Conservation (phyloP, 2,888 invertebrate genomes). For the Onchidella celtica region DNA sequence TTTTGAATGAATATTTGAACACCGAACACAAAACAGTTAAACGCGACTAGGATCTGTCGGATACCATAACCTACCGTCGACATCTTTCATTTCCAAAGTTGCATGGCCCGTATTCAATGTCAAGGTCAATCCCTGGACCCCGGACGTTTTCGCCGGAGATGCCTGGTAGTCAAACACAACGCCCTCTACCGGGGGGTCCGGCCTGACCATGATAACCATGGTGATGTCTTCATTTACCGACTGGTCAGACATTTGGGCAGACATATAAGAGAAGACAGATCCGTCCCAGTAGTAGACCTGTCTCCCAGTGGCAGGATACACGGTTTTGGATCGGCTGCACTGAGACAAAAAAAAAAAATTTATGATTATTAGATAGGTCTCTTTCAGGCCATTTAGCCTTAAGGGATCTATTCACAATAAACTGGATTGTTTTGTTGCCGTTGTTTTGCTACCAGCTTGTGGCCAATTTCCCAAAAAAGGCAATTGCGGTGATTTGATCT, state of each 20-base stretch:
- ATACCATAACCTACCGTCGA: not conserved
- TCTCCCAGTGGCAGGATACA: not conserved
- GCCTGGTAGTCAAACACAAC: constrained; percentile 22
- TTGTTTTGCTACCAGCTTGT: no score
- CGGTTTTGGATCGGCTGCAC: not conserved
- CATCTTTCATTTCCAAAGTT: not conserved
- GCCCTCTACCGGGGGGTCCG: constrained; percentile 22
- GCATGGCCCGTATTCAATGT: not conserved
- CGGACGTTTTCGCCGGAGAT: not conserved
- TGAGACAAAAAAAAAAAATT: not conserved
- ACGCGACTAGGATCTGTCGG: no score
- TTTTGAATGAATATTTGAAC: no score
- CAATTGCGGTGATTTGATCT: no score
- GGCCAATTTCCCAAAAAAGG: no score
- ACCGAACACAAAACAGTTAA: no score
- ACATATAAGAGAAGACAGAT: constrained; percentile 10
- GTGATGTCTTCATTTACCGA: not conserved
- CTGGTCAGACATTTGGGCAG: not conserved
- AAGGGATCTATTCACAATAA: no score
- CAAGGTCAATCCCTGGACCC: not conserved
- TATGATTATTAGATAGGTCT: no score
- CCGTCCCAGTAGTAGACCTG: constrained; percentile 24
- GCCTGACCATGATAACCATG: constrained; percentile 17
- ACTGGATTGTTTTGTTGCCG: no score
- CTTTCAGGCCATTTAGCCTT: no score